These are phyloP conservation scores for Pteropus alecto DNA, from an alignment of 2,113 vertebrate genomes.

Conservation along the genomic window DNA sequence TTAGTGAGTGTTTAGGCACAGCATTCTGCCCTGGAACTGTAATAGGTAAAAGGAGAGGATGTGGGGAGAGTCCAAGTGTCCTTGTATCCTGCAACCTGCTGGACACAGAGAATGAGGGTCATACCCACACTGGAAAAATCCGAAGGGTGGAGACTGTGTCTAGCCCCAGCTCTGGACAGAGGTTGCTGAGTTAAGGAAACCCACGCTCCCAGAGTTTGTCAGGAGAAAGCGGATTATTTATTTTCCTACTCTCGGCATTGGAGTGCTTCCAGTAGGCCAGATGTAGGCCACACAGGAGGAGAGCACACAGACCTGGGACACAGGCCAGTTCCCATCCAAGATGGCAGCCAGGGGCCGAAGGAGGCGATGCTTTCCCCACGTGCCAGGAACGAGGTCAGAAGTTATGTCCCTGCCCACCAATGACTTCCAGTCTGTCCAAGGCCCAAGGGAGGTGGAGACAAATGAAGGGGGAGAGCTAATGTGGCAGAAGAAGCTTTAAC, in stretches of 20 bases:
- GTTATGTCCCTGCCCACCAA: not conserved
- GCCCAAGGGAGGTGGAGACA: not conserved
- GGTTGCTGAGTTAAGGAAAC: not conserved
- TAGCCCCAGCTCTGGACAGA: not conserved
- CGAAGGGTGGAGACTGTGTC: not conserved
- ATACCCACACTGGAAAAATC: not conserved
- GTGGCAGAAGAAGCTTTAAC: not conserved
- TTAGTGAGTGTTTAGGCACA: not conserved
- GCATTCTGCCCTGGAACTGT: not conserved
- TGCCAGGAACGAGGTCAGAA: not conserved
- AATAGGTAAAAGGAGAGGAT: not conserved
- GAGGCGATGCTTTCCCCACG: not conserved
- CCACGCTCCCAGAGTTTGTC: not conserved
- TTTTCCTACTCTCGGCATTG: not conserved
- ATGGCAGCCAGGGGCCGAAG: rapidly evolving
- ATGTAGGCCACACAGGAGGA: not conserved
- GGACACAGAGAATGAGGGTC: not conserved
- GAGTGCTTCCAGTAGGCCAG: not conserved
- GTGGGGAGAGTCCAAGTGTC: no score
- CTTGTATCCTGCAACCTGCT: not conserved
- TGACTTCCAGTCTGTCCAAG: not conserved
- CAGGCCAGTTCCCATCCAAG: not conserved
- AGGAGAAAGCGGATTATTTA: not conserved
- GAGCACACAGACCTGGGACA: not conserved
- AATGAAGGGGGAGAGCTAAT: rapidly evolving